A percentile compares a stretch with the other conserved stretches of the same genome.
Evolutionary conservation across 1,140 invertebrate genomes (phyloP).

Genomic region (Calephelis virginiensis): DNA sequence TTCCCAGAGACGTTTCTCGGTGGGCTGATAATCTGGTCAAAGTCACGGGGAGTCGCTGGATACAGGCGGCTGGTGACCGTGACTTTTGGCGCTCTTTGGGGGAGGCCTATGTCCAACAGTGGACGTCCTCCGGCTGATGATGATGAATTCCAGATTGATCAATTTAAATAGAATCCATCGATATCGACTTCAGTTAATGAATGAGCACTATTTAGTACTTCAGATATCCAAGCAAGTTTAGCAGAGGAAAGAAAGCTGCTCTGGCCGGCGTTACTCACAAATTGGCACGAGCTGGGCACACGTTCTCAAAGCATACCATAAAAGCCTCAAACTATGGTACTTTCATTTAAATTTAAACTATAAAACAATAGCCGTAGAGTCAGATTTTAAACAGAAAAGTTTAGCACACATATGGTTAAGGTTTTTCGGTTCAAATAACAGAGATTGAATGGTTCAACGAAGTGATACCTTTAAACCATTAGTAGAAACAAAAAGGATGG

Average conservation of each 20-base stretch:
- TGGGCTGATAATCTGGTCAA: no score
- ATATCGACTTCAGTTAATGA: constrained; percentile 47
- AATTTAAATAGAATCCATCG: constrained; percentile 36
- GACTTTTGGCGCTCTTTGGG: no score
- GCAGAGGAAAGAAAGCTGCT: constrained; percentile 75
- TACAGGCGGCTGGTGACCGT: no score
- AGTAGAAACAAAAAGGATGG: constrained; percentile 60
- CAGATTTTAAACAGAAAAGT: constrained; percentile 14
- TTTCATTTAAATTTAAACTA: constrained; percentile 31
- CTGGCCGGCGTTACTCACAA: constrained; percentile 74
- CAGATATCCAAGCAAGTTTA: constrained; percentile 73
- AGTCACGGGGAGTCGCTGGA: no score
- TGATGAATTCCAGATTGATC: background rate
- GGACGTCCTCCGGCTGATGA: no score
- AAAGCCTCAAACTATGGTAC: constrained; percentile 32
- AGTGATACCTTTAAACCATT: constrained; percentile 64
- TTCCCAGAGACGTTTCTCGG: no score
- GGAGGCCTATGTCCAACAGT: no score
- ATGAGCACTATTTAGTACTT: constrained; percentile 53
- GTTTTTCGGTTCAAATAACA: constrained; percentile 31
- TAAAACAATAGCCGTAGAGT: constrained; percentile 10
- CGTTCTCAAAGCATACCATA: constrained; percentile 40
- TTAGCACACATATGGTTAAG: constrained; percentile 12
- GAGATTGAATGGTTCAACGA: constrained; percentile 66
- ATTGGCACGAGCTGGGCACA: constrained; percentile 76